Percentiles rank a stretch among this genome's conserved stretches.
phyloP scores from a whole-genome alignment of 2,888 invertebrate species.

The Dryadula phaetusa region DNA sequence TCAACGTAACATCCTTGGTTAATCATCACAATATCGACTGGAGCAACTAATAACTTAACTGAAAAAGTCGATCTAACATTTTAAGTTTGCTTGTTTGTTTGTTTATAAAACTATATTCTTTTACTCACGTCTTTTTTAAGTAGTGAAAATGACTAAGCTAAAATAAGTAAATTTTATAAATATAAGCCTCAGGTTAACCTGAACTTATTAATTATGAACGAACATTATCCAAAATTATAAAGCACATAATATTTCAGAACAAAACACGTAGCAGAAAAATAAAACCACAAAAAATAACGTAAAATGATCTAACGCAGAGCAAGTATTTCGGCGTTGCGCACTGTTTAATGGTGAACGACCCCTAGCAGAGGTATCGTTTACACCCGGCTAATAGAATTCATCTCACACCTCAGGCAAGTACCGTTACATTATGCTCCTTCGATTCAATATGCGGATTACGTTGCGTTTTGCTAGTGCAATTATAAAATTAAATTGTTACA shows the following conservation, averaged over 20 bases:
- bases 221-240: not conserved
- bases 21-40: constrained; percentile 51
- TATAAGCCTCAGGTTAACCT: not conserved
- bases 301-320: not conserved
- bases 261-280: constrained; percentile 29
- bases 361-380: constrained; percentile 49
- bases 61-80: not conserved
- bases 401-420: constrained; percentile 66
- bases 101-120: no score
- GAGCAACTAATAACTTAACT: constrained; percentile 36
- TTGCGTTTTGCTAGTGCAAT: constrained; percentile 54
- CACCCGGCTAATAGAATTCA: constrained; percentile 72
- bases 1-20: constrained; percentile 57
- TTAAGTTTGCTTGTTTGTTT: not conserved
- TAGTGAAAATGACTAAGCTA: not conserved
- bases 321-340: constrained; percentile 32
- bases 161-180: not conserved
- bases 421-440: constrained; percentile 76
- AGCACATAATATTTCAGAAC: not conserved
- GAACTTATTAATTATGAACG: not conserved
- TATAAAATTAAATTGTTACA: constrained; percentile 43
- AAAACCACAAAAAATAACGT: constrained; percentile 1
- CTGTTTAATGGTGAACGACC: constrained; percentile 55
- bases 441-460: constrained; percentile 61
- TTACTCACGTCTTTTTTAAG: no score